A percentile compares a stretch with the other conserved stretches of the same genome.
phyloP scores from a whole-genome alignment of 1,140 invertebrate genomes.

The Chironomus striatipennis region DNA sequence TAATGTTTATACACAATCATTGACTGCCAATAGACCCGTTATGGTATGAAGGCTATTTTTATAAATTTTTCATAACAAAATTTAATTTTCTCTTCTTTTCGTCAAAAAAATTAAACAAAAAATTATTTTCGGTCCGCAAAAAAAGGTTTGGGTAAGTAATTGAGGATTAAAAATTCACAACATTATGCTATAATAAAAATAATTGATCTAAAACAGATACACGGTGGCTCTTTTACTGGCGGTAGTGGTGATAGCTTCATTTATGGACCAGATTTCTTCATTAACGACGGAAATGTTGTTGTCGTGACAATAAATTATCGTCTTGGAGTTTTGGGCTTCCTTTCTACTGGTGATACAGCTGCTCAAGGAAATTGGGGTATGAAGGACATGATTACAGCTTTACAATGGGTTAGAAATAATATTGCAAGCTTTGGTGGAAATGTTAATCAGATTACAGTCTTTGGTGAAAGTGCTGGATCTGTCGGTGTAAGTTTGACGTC shows the following conservation, averaged over 20 bases:
- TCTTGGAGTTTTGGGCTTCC: slow-evolving; percentile 53
- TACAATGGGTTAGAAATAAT: slow-evolving; percentile 52
- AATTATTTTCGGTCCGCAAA: too few species aligned
- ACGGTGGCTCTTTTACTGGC: slow-evolving; percentile 55
- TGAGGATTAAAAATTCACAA: too few species aligned
- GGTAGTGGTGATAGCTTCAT: slow-evolving; percentile 43
- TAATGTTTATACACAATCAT: slow-evolving; percentile 54
- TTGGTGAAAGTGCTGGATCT: slow-evolving; percentile 48
- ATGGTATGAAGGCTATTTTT: background rate
- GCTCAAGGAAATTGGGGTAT: slow-evolving; percentile 53
- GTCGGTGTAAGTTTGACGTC: slow-evolving; percentile 39
- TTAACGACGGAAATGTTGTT: slow-evolving; percentile 50
- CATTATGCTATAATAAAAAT: slow-evolving; percentile 26
- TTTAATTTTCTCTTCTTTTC: background rate
- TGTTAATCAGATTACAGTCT: slow-evolving; percentile 45
- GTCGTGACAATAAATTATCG: slow-evolving; percentile 63
- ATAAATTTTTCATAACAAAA: background rate
- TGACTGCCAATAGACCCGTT: slow-evolving; percentile 5
- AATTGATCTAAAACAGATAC: slow-evolving; percentile 62
- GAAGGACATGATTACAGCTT: slow-evolving; percentile 51
- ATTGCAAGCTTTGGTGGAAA: slow-evolving; percentile 49
- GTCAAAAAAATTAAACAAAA: too few species aligned
- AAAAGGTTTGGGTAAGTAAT: too few species aligned
- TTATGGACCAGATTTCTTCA: slow-evolving; percentile 49
- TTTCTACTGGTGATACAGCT: slow-evolving; percentile 44